Percentiles rank a stretch among this genome's conserved stretches.
phyloP scores from a whole-genome alignment of 2,797 vertebrate species.

The Morelia viridis region DNA sequence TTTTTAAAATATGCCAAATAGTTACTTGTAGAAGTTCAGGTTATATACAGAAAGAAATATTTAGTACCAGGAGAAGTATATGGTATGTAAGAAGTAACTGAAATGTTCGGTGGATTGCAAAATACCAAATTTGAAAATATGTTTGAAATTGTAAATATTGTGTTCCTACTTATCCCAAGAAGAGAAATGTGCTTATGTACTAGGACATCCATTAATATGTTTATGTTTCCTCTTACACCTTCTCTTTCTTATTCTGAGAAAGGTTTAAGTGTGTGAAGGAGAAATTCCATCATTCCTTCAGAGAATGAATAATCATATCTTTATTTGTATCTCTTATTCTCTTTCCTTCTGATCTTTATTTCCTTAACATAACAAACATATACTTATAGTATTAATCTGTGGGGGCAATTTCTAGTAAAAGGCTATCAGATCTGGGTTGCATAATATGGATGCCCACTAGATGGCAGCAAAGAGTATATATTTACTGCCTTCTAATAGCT shows the following conservation, averaged over 20 bases:
- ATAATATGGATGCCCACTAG: too few relatives aligned
- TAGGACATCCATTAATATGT: not conserved
- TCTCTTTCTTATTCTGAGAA: not conserved
- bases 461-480: too few relatives aligned
- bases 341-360: not conserved
- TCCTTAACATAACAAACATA: not conserved
- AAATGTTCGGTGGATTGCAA: not conserved
- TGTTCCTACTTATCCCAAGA: not conserved
- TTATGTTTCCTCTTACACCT: not conserved
- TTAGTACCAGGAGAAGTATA: not conserved
- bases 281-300: not conserved
- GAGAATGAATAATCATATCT: not conserved
- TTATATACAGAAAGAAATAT: not conserved
- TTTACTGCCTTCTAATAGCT: too few relatives aligned
- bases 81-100: not conserved
- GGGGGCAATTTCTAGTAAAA: not conserved
- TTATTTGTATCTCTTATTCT: too few relatives aligned
- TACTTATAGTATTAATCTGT: not conserved
- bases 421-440: too few relatives aligned
- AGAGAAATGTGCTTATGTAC: not conserved
- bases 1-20: not conserved
- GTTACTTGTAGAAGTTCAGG: not conserved
- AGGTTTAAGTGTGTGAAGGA: not conserved
- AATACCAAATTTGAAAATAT: not conserved
- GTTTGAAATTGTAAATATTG: not conserved